These are phyloP conservation scores for Callionymus lyra DNA, from an alignment of 2,113 vertebrate genomes.

Conservation along the genomic window DNA sequence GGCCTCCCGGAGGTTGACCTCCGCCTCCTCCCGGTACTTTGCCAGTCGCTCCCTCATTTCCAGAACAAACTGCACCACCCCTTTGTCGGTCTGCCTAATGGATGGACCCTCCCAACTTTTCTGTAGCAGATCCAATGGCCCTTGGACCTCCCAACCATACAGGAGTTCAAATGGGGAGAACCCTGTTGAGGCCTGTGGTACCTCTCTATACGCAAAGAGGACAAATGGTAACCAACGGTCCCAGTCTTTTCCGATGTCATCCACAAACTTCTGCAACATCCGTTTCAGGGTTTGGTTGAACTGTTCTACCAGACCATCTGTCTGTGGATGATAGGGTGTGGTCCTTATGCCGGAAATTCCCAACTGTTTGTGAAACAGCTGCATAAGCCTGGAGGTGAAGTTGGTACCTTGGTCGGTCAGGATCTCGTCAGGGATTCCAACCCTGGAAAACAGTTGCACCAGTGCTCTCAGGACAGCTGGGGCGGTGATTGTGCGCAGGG, in stretches of 20 bases:
- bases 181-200: neutral
- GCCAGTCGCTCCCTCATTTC: neutral
- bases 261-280: too few species aligned
- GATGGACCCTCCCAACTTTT: neutral
- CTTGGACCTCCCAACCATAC: neutral
- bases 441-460: neutral
- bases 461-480: neutral
- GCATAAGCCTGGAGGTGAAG: neutral
- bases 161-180: neutral
- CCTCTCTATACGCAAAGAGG: neutral
- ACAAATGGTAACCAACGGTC: neutral
- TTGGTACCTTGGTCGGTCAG: neutral
- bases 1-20: slow-evolving; percentile 6
- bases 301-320: neutral
- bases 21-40: neutral
- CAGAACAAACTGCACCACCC: neutral
- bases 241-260: neutral
- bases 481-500: neutral
- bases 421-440: neutral
- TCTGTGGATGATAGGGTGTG: neutral
- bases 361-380: neutral
- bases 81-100: neutral
- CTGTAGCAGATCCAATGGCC: neutral
- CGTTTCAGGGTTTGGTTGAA: too few species aligned
- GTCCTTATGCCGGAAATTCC: neutral